These are phyloP conservation scores for Brachionus plicatilis DNA, from an alignment of 1,140 invertebrate species.

Conservation along the genomic window DNA sequence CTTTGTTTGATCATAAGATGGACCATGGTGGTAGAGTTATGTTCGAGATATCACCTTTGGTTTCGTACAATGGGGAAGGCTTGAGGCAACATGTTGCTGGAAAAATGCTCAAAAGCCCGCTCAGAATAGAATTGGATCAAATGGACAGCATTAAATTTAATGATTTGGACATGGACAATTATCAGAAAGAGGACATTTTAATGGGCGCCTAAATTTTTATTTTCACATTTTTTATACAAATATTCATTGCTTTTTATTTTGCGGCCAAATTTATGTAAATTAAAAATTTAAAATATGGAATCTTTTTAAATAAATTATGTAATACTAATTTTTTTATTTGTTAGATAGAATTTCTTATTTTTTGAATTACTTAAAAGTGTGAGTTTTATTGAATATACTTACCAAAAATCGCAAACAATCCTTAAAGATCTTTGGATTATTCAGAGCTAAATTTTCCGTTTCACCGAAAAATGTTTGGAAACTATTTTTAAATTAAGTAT, in stretches of 20 bases:
- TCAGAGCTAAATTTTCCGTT: too few species aligned
- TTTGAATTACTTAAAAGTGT: too few species aligned
- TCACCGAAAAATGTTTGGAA: too few species aligned
- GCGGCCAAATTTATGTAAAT: not conserved
- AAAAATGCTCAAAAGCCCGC: not conserved
- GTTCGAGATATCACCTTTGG: slow-evolving; percentile 27
- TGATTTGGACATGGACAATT: not conserved
- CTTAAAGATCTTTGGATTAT: too few species aligned
- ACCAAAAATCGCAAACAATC: too few species aligned
- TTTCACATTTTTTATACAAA: too few species aligned
- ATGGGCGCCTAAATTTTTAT: not conserved
- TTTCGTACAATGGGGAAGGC: slow-evolving; percentile 28
- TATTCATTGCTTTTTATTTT: not conserved
- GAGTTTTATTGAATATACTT: too few species aligned
- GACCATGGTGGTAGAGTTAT: not conserved
- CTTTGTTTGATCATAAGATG: not conserved
- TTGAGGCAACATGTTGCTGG: not conserved
- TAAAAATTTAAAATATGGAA: not conserved
- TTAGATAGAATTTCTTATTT: too few species aligned
- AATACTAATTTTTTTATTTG: too few species aligned
- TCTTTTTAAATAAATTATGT: not conserved
- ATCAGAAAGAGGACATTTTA: slow-evolving; percentile 14
- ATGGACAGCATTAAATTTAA: not conserved
- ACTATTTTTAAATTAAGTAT: too few species aligned
- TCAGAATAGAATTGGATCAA: slow-evolving; percentile 8